Base-by-base conservation (phyloP, 1,140 invertebrate species). In the Diprion similis region DNA sequence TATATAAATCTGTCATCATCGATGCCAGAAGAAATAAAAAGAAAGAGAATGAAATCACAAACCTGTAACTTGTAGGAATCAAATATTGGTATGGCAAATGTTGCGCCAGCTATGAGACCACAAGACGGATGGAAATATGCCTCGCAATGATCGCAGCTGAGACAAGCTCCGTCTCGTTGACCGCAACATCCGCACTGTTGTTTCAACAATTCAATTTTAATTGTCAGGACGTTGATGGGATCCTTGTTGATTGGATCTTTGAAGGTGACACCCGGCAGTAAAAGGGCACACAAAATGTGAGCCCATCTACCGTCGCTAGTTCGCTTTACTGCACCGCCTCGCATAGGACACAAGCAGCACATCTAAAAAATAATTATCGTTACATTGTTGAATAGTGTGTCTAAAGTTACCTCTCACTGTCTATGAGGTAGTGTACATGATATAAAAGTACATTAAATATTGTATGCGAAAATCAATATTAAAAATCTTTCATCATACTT, bases 241-340 rank as follows among this genome's bases (percentile, higher is more conserved):
- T 88, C 87, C 71, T 87, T 87, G 76, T 88, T 87, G 70, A 90
- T 83, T 7, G 88, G 84, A 77, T 89, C 87, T 73, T 89, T 90
- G 17, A 88, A 88, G 6, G 79, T 86, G 0, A 85, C 84, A 11
- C 89, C 90, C 4, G 86, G 85, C 51, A 90, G 78, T 9, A 89
- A 73, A 19, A 91, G 82, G 17, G 89, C 87, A 77, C 91, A 92
- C 2, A 90, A 74, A 24, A 91, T 81, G 68, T 92, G 91, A 18
- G 88, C 89, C 90, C 90, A 91, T 59, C 89, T 85, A 6, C 89
- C 86, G 72, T 91, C 89, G 51, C 85, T 90, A 10, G 91, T 92
- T 19, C 87, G 82, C 78, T 93, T 93, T 45, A 93, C 78, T 9
- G 92, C 91, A 48, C 92, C 92, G 19, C 92, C 91, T 67, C 89